Conservation (phyloP, 1,140 invertebrate genomes). For the Pseudomyrmex gracilis region DNA sequence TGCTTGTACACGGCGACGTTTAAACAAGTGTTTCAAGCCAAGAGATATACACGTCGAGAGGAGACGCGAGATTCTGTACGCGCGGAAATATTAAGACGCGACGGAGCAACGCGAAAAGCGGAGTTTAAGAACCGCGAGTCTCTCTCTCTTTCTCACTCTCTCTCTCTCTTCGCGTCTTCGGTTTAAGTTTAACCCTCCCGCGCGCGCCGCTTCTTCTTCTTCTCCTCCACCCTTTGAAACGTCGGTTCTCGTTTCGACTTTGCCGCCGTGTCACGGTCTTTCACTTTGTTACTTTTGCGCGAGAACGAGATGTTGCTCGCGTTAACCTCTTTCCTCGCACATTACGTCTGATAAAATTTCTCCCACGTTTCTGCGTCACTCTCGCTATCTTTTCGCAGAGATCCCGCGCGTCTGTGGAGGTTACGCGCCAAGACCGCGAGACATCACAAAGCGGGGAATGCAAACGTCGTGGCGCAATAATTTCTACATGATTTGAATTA, state of each 20-base stretch:
- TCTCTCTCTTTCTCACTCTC: background rate
- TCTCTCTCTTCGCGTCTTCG: constrained; percentile 27
- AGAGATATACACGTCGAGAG: constrained; percentile 60
- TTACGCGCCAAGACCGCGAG: background rate
- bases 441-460: background rate
- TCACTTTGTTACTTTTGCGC: constrained; percentile 67
- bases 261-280: constrained; percentile 41
- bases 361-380: constrained; percentile 26
- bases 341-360: constrained; percentile 55
- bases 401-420: background rate
- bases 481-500: background rate
- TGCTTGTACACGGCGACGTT: constrained; percentile 57
- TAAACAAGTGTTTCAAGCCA: constrained; percentile 54
- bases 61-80: constrained; percentile 63
- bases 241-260: constrained; percentile 65
- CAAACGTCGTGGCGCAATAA: background rate
- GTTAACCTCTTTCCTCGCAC: constrained; percentile 39
- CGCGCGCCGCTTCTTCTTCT: constrained; percentile 43
- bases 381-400: background rate
- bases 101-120: constrained; percentile 65
- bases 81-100: constrained; percentile 65
- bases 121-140: constrained; percentile 70
- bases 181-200: constrained; percentile 67
- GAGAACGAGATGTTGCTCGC: constrained; percentile 25
- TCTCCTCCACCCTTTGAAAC: constrained; percentile 48